phyloP scores from a whole-genome alignment of 2,797 vertebrate genomes.

The Urosaurus nigricauda region DNA sequence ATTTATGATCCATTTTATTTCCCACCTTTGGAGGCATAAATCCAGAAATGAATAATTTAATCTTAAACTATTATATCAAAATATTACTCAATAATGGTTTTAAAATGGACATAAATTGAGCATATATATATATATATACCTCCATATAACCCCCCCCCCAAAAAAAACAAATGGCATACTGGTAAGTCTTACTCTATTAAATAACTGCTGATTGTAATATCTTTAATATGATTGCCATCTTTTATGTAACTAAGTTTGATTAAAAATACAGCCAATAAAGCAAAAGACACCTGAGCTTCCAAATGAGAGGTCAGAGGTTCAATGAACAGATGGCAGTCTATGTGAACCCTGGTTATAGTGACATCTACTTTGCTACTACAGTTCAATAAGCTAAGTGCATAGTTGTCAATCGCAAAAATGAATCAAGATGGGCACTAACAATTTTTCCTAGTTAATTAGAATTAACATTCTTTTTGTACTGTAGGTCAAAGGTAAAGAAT shows the following conservation, averaged over 20 bases:
- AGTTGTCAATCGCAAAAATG: conserved; percentile 63
- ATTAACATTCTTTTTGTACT: conserved; percentile 60
- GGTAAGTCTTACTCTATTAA: background rate
- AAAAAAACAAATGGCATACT: background rate
- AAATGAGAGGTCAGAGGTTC: conserved; percentile 40
- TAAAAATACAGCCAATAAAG: conserved; percentile 31
- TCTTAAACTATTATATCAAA: conserved; percentile 12
- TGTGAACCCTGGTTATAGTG: conserved; percentile 28
- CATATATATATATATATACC: background rate
- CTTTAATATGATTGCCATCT: conserved; percentile 1
- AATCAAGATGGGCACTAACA: conserved; percentile 12
- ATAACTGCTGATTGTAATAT: background rate
- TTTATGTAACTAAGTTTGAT: conserved; percentile 16
- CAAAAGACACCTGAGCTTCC: conserved; percentile 1
- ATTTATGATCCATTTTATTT: background rate
- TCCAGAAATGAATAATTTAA: background rate
- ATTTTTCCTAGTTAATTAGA: conserved; percentile 57
- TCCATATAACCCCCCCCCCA: background rate
- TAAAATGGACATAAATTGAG: background rate
- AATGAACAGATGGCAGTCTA: conserved; percentile 34
- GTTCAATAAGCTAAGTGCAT: conserved; percentile 59
- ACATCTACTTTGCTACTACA: conserved; percentile 60
- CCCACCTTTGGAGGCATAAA: background rate
- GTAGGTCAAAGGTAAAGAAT: conserved; percentile 52
- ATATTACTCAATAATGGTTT: conserved; percentile 15